Evolutionary conservation across 2,797 vertebrate species (phyloP).

Genomic region (Helicolenus hilgendorfi): DNA sequence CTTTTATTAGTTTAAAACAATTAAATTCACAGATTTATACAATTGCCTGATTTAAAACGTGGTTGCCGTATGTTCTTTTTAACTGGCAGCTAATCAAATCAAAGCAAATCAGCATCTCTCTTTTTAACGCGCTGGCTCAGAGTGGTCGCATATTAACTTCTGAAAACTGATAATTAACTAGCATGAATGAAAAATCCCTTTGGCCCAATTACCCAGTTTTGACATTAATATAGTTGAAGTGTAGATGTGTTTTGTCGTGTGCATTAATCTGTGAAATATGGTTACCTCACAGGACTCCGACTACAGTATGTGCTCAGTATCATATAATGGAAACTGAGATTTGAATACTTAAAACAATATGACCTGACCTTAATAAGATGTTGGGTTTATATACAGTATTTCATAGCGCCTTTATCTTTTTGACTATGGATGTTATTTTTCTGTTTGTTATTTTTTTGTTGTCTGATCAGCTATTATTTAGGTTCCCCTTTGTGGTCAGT

Average conservation of each 20-base stretch:
- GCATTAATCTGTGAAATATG: not conserved
- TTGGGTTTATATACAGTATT: not conserved
- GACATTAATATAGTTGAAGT: not conserved
- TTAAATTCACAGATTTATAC: not conserved
- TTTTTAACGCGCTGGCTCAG: not conserved
- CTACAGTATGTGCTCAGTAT: not conserved
- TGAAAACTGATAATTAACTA: slow-evolving; percentile 8
- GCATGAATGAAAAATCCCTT: not conserved
- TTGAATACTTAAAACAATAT: not conserved
- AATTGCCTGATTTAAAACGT: not conserved
- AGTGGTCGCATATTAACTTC: not conserved
- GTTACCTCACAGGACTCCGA: not conserved
- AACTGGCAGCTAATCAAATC: not conserved
- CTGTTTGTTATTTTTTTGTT: too few relatives aligned
- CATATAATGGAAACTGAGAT: not conserved
- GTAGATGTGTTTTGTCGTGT: not conserved
- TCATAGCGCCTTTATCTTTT: not conserved
- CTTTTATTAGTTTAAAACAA: not conserved
- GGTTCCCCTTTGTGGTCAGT: too few relatives aligned
- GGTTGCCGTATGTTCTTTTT: not conserved
- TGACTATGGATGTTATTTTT: not conserved
- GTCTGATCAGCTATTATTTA: too few relatives aligned
- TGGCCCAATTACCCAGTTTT: not conserved
- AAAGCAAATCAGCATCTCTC: not conserved
- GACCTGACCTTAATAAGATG: not conserved